phyloP scores from a whole-genome alignment of 2,888 invertebrate genomes.

The Lasioglossum figueresi region DNA sequence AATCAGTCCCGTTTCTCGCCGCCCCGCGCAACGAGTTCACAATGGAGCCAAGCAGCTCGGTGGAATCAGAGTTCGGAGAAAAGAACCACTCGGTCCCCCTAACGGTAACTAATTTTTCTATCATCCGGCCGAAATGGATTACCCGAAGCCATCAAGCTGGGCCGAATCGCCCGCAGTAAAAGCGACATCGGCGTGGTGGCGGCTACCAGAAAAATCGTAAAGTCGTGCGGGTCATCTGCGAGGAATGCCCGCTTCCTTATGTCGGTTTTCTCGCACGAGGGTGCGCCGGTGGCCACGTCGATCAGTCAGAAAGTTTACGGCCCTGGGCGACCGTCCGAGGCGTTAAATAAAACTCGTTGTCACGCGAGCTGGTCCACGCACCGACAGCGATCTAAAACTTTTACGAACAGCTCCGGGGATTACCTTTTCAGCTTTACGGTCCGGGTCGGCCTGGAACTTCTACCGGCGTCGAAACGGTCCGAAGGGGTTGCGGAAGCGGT shows the following conservation, averaged over 20 bases:
- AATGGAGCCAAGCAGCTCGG: neutral
- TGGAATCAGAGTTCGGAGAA: neutral
- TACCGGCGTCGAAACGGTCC: constrained; percentile 22
- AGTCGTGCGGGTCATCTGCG: neutral
- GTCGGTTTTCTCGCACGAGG: neutral
- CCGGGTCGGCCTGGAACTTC: constrained; percentile 31
- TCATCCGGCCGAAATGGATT: neutral
- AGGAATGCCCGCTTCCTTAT: neutral
- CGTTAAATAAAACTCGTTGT: constrained; percentile 62
- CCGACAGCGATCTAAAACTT: constrained; percentile 57
- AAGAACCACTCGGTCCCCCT: neutral
- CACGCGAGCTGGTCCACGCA: constrained; percentile 6
- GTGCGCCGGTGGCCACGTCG: constrained; percentile 49
- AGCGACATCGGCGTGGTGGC: neutral
- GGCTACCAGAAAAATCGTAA: constrained; percentile 5
- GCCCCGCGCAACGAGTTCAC: neutral
- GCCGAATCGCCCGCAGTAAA: neutral
- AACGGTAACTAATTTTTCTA: neutral
- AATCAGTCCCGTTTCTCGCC: neutral
- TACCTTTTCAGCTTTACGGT: constrained; percentile 49
- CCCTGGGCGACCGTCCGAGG: constrained; percentile 15
- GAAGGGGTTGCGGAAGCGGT: constrained; percentile 11
- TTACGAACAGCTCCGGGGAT: constrained; percentile 58
- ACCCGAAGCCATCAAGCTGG: neutral
- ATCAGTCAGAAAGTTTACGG: constrained; percentile 69